These are phyloP conservation scores for Caradrina clavipalpis DNA, from an alignment of 2,888 invertebrate species.

Conservation along the genomic window DNA sequence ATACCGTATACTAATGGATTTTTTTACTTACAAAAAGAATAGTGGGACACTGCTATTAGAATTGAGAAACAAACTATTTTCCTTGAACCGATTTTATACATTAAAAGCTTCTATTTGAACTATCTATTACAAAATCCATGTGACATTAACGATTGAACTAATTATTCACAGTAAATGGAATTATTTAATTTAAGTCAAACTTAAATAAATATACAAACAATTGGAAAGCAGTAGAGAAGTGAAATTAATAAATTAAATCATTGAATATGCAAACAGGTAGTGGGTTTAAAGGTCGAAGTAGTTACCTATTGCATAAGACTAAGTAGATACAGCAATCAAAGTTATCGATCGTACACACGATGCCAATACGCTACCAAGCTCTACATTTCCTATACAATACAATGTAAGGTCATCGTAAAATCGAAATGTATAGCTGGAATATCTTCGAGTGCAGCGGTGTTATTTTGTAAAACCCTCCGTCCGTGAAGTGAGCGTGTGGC, in stretches of 20 bases:
- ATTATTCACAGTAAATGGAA: conserved; percentile 22
- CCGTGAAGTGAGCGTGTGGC: too few relatives aligned
- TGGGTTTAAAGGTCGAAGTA: conserved; percentile 42
- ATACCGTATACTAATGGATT: not conserved
- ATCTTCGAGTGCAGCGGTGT: too few relatives aligned
- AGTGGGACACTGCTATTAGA: not conserved
- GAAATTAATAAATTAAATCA: conserved; percentile 43
- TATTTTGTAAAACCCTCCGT: too few relatives aligned
- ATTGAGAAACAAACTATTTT: not conserved
- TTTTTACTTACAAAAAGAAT: not conserved
- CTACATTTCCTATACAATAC: not conserved
- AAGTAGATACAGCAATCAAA: conserved; percentile 27
- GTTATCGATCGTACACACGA: conserved; percentile 25
- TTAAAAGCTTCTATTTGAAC: not conserved
- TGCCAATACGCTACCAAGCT: not conserved
- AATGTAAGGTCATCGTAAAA: not conserved
- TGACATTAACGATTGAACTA: not conserved
- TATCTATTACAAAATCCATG: conserved; percentile 4
- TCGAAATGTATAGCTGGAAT: not conserved
- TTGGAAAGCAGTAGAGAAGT: conserved; percentile 23
- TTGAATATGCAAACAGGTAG: conserved; percentile 31
- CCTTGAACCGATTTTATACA: not conserved
- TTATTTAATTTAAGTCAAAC: conserved; percentile 11
- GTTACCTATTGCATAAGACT: conserved; percentile 9
- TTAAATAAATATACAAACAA: conserved; percentile 24